Evolutionary conservation across 2,888 invertebrate species (phyloP).

Genomic region (Seladonia tumulorum): DNA sequence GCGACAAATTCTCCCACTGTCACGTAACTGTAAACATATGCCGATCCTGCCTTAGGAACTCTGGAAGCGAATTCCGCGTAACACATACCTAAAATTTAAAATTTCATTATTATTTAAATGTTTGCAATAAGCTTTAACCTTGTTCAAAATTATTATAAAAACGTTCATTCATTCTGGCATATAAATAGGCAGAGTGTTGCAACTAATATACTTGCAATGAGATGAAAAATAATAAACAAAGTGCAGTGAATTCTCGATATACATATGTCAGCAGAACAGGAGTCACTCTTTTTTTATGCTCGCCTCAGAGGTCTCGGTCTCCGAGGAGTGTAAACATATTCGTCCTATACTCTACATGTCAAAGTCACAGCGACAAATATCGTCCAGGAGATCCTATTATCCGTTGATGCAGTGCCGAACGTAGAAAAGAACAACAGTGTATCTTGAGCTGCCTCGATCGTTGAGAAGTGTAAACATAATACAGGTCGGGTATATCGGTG

Average conservation of each 20-base stretch:
- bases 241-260: neutral
- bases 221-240: neutral
- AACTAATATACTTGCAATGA: neutral
- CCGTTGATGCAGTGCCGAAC: too few relatives aligned
- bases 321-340: too few relatives aligned
- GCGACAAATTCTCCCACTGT: conserved; percentile 92
- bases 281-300: too few relatives aligned
- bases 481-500: too few relatives aligned
- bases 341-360: too few relatives aligned
- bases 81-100: conserved; percentile 87
- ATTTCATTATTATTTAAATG: neutral
- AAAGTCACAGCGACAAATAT: too few relatives aligned
- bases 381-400: too few relatives aligned
- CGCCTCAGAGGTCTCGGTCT: too few relatives aligned
- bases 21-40: conserved; percentile 94
- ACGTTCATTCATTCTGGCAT: neutral
- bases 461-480: too few relatives aligned
- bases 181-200: neutral
- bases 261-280: too few relatives aligned
- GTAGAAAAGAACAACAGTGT: too few relatives aligned
- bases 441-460: too few relatives aligned
- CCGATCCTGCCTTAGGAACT: conserved; percentile 93
- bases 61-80: conserved; percentile 93
- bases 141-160: neutral
- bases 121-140: neutral